Percentiles rank a stretch among this genome's conserved stretches.
Conservation (phyloP, 2,888 invertebrate species). For the Ophonus ardosiacus region DNA sequence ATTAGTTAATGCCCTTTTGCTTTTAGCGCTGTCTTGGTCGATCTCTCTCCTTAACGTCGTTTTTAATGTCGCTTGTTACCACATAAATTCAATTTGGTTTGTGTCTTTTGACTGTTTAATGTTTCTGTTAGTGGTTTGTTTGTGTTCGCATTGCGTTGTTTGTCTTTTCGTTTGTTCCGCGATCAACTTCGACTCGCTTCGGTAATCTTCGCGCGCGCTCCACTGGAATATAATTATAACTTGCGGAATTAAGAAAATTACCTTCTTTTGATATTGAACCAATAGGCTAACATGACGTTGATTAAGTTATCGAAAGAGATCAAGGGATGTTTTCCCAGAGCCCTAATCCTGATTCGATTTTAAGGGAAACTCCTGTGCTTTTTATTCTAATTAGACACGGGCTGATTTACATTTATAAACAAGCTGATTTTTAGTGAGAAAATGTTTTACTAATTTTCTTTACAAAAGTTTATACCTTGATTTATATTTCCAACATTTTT, state of each 20-base stretch:
- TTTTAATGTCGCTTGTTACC: conserved; percentile 62
- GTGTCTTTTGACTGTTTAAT: conserved; percentile 64
- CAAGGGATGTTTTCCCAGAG: conserved; percentile 26
- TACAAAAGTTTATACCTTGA: neutral
- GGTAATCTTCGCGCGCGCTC: neutral
- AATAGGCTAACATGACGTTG: conserved; percentile 5
- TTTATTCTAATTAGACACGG: conserved; percentile 46
- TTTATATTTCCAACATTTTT: neutral
- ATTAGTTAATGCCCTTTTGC: conserved; percentile 63
- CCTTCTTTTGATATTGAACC: conserved; percentile 38
- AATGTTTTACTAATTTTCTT: neutral
- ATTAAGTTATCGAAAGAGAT: conserved; percentile 44
- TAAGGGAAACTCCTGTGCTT: conserved; percentile 5
- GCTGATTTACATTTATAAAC: conserved; percentile 30
- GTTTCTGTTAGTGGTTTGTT: conserved; percentile 61
- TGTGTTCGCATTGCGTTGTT: conserved; percentile 61
- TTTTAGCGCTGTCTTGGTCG: conserved; percentile 54
- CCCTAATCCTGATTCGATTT: conserved; percentile 32
- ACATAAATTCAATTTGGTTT: conserved; percentile 63
- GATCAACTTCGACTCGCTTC: conserved; percentile 12
- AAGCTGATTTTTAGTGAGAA: neutral
- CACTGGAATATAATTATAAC: conserved; percentile 21
- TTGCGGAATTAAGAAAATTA: conserved; percentile 46
- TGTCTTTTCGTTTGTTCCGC: conserved; percentile 59
- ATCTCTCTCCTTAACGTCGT: conserved; percentile 56